A percentile compares a stretch with the other conserved stretches of the same genome.
phyloP scores from a whole-genome alignment of 2,888 invertebrate species.

The Spodoptera picta region DNA sequence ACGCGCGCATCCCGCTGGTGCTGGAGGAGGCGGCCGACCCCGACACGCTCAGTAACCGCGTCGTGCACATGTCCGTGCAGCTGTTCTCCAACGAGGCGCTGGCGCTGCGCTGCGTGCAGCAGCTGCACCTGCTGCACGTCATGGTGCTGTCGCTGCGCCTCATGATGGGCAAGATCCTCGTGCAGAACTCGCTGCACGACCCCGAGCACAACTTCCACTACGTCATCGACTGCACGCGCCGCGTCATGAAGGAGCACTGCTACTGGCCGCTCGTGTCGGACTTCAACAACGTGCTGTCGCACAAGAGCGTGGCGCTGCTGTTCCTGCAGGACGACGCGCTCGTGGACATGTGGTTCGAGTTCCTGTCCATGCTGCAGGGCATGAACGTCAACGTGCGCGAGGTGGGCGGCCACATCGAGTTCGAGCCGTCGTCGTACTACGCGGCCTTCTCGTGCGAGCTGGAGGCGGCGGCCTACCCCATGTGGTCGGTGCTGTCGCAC shows the following conservation, averaged over 20 bases:
- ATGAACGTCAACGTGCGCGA: slow-evolving; percentile 99
- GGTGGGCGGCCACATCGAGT: slow-evolving; percentile 97
- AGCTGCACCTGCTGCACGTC: slow-evolving; percentile 96
- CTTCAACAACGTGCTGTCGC: slow-evolving; percentile 98
- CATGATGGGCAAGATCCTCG: slow-evolving; percentile 97
- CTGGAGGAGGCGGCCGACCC: slow-evolving; percentile 95
- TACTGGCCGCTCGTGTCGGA: slow-evolving; percentile 99
- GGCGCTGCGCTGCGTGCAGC: slow-evolving; percentile 96
- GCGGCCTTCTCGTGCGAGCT: slow-evolving; percentile 99
- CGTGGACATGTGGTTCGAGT: slow-evolving; percentile 98
- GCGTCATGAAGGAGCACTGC: slow-evolving; percentile 99
- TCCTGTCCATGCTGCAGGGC: slow-evolving; percentile 98
- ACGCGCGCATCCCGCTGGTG: slow-evolving; percentile 97
- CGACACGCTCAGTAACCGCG: slow-evolving; percentile 97
- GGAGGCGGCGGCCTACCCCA: slow-evolving; percentile 98
- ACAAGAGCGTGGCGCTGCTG: slow-evolving; percentile 95
- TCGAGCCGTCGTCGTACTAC: slow-evolving; percentile 98
- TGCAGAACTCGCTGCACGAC: slow-evolving; percentile 95
- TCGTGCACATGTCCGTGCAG: slow-evolving; percentile 99
- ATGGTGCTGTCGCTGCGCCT: slow-evolving; percentile 96
- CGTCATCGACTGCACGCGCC: slow-evolving; percentile 97
- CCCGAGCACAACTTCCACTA: slow-evolving; percentile 94
- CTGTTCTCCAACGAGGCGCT: slow-evolving; percentile 98
- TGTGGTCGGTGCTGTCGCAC: slow-evolving; percentile 98
- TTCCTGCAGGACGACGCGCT: slow-evolving; percentile 96